Evolutionary conservation across 2,113 vertebrate genomes (phyloP).

Genomic region (Romanogobio albipinnatus): DNA sequence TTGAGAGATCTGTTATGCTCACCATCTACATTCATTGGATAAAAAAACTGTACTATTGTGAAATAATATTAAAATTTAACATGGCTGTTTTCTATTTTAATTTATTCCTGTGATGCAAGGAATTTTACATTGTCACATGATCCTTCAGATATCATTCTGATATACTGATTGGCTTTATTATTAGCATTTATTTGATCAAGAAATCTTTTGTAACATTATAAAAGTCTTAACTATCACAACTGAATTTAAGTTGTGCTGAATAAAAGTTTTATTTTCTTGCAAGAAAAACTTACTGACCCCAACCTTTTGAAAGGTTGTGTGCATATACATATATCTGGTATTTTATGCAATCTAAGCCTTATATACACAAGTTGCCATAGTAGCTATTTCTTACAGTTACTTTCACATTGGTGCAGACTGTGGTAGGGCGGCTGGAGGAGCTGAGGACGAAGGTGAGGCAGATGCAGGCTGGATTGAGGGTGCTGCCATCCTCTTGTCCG

Average conservation of each 20-base stretch:
- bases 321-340: neutral
- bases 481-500: conserved; percentile 79
- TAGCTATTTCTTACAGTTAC: neutral
- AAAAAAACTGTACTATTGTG: neutral
- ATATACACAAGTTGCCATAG: neutral
- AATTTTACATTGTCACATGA: neutral
- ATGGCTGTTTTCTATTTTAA: neutral
- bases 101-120: neutral
- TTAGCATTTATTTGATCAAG: neutral
- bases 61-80: neutral
- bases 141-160: neutral
- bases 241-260: too few species aligned
- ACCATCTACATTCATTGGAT: neutral
- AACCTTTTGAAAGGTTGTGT: neutral
- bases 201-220: too few species aligned
- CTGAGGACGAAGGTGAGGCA: conserved; percentile 80
- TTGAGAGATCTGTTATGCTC: neutral
- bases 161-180: neutral
- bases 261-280: too few species aligned
- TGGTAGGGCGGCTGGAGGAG: conserved; percentile 71
- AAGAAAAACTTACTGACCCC: neutral
- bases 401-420: conserved; percentile 71
- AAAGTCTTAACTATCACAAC: too few species aligned
- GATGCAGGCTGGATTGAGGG: conserved; percentile 93
- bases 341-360: neutral